These are phyloP conservation scores for Dinomys branickii DNA, from an alignment of 2,113 vertebrate genomes.

Conservation along the genomic window DNA sequence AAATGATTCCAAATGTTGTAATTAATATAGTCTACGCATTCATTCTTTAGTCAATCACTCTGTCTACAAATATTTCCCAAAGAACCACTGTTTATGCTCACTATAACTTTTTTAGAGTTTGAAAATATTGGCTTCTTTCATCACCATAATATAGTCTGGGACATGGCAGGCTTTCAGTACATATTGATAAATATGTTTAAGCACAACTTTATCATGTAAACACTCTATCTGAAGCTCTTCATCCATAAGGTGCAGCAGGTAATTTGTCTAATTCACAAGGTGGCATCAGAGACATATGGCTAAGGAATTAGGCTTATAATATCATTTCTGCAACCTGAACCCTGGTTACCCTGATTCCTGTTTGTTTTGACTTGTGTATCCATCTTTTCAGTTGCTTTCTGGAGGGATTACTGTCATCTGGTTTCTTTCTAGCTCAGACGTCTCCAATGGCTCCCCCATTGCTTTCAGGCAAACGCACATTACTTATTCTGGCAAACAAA, in stretches of 20 bases:
- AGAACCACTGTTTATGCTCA: neutral
- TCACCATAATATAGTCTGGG: neutral
- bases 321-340: neutral
- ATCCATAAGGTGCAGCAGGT: neutral
- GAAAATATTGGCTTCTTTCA: conserved; percentile 9
- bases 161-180: neutral
- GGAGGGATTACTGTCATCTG: neutral
- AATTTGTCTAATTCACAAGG: conserved; percentile 25
- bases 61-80: conserved; percentile 35
- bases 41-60: conserved; percentile 5
- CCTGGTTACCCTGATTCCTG: conserved; percentile 9
- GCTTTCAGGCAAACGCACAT: conserved; percentile 16
- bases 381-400: conserved; percentile 10
- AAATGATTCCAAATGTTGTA: conserved; percentile 12
- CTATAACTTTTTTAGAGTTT: neutral
- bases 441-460: neutral
- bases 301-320: neutral
- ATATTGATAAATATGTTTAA: neutral
- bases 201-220: conserved; percentile 33
- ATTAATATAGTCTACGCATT: neutral
- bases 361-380: neutral
- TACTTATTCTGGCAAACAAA: neutral
- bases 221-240: conserved; percentile 27
- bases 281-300: neutral
- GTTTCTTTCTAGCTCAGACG: neutral